A percentile compares a stretch with the other conserved stretches of the same genome.
Conservation (phyloP, 2,797 vertebrate species). For the Neosilurus hyrtlii region DNA sequence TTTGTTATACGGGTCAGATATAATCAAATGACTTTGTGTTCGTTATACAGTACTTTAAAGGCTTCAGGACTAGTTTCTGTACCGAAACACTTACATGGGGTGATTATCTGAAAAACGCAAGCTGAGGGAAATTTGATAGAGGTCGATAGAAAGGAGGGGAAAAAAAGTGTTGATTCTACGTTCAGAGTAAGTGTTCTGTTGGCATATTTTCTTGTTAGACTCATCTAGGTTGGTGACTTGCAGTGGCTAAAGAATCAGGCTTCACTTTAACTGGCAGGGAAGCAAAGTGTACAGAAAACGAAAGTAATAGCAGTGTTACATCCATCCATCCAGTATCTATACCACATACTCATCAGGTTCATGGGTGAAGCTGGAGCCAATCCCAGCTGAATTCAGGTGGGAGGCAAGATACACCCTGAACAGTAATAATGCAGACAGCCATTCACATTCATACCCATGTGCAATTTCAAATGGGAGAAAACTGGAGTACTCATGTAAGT, state of each 20-base stretch:
- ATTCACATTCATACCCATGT: too few species aligned
- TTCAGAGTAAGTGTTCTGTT: not conserved
- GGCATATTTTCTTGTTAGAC: too few species aligned
- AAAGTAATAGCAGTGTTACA: not conserved
- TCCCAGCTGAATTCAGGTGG: too few species aligned
- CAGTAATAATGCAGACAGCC: too few species aligned
- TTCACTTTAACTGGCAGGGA: not conserved
- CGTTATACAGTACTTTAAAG: not conserved
- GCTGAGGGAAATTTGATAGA: not conserved
- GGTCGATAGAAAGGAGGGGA: not conserved
- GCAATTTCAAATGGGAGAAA: too few species aligned
- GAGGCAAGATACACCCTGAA: too few species aligned
- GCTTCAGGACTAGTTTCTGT: not conserved
- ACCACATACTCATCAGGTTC: too few species aligned
- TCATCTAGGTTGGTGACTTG: too few species aligned
- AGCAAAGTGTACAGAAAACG: not conserved
- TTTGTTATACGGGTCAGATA: constrained; percentile 13
- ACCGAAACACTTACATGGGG: not conserved
- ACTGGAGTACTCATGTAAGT: too few species aligned
- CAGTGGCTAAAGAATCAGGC: not conserved
- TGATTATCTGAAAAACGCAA: constrained; percentile 1
- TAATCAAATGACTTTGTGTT: constrained; percentile 1
- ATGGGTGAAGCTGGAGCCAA: too few species aligned
- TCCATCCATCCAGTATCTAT: not conserved
- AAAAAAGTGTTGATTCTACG: not conserved